Conservation (phyloP, 2,797 vertebrate species). For the Craterocephalus amniculus region DNA sequence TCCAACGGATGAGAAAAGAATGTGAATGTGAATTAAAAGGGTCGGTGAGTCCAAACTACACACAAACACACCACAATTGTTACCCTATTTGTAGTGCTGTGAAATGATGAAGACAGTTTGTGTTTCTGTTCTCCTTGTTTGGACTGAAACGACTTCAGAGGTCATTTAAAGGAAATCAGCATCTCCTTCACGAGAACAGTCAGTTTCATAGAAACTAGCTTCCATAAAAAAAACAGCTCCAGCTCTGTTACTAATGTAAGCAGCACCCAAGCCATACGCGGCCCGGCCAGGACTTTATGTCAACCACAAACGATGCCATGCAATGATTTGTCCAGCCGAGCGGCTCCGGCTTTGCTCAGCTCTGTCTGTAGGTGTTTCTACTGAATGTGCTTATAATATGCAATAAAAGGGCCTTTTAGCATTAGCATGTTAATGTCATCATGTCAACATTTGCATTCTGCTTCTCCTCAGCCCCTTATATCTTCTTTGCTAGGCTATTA, state of each 20-base stretch:
- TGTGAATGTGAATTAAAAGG: slow-evolving; percentile 1
- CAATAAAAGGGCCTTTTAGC: too few relatives aligned
- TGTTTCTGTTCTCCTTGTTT: neutral
- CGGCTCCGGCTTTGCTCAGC: too few relatives aligned
- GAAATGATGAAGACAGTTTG: neutral
- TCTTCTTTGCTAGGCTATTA: too few relatives aligned
- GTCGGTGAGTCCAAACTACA: slow-evolving; percentile 15
- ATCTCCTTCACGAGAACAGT: neutral
- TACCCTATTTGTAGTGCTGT: neutral
- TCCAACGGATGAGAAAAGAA: neutral
- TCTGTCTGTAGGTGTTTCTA: too few relatives aligned
- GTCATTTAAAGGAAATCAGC: neutral
- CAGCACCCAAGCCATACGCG: neutral
- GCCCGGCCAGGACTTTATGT: neutral
- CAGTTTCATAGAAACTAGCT: neutral
- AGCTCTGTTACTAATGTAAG: neutral
- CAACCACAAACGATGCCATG: neutral
- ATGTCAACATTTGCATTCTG: too few relatives aligned
- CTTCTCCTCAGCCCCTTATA: too few relatives aligned
- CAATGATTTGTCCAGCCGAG: too few relatives aligned
- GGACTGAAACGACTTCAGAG: neutral
- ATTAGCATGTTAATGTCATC: too few relatives aligned
- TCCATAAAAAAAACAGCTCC: neutral
- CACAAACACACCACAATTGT: neutral
- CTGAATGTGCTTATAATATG: too few relatives aligned